Conservation (phyloP, 2,113 vertebrate genomes). For the Indicator indicator region DNA sequence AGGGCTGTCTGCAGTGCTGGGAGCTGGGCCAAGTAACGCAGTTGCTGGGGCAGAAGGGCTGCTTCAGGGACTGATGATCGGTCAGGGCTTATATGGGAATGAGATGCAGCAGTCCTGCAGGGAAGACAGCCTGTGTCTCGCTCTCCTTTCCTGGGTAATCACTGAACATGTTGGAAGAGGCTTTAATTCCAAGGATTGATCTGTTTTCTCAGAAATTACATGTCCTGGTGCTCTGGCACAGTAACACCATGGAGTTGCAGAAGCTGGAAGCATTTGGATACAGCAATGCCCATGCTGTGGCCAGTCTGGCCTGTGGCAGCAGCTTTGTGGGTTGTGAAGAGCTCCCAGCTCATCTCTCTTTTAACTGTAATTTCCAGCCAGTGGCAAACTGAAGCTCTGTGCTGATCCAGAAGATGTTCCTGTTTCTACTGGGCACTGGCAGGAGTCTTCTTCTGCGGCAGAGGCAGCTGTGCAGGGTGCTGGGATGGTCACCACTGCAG, state of each 20-base stretch:
- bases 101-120: not conserved
- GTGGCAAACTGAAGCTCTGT: not conserved
- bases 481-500: not conserved
- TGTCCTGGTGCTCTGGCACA: accelerated
- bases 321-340: not conserved
- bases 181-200: conserved; percentile 41
- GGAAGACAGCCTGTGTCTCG: not conserved
- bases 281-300: accelerated
- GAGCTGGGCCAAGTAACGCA: not conserved
- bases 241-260: accelerated
- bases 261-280: not conserved
- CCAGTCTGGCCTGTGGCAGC: not conserved
- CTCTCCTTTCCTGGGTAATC: not conserved
- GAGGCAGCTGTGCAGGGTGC: not conserved
- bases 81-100: not conserved
- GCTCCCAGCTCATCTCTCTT: not conserved
- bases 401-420: not conserved
- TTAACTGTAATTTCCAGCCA: not conserved
- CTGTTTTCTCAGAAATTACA: conserved; percentile 35
- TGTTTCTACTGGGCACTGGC: not conserved
- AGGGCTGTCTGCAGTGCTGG: not conserved
- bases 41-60: not conserved
- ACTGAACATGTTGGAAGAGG: not conserved
- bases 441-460: not conserved
- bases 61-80: not conserved